A percentile compares a stretch with the other conserved stretches of the same genome.
Evolutionary conservation across 2,113 vertebrate genomes (phyloP).

Genomic region (Phaethon lepturus): DNA sequence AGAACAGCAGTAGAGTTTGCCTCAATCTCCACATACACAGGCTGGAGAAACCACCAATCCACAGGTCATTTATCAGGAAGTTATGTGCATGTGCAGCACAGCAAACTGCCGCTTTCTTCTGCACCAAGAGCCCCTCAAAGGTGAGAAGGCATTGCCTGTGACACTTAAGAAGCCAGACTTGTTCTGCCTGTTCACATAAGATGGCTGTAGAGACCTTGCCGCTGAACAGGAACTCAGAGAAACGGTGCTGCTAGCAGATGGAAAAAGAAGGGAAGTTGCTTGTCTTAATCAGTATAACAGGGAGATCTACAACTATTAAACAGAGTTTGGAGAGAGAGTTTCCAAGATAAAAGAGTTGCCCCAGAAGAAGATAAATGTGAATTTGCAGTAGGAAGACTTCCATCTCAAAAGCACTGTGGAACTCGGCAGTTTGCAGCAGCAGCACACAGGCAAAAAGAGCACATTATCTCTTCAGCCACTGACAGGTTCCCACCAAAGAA

Average conservation of each 20-base stretch:
- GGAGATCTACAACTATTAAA: not conserved
- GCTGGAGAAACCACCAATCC: not conserved
- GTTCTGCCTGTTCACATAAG: not conserved
- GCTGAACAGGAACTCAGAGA: not conserved
- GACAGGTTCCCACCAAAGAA: not conserved
- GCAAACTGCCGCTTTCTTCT: not conserved
- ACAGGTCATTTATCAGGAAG: not conserved
- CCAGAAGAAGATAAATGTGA: not conserved
- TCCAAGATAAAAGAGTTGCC: not conserved
- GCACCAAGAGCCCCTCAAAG: not conserved
- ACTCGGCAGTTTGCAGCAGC: not conserved
- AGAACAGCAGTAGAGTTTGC: not conserved
- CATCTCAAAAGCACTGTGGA: not conserved
- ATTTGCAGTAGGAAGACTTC: not conserved
- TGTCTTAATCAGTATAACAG: not conserved
- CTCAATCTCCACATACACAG: no score
- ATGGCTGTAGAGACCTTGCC: not conserved
- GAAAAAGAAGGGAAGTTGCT: not conserved
- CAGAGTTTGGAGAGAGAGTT: not conserved
- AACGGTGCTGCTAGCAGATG: not conserved
- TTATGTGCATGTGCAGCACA: not conserved
- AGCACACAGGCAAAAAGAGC: not conserved
- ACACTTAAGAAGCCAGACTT: not conserved
- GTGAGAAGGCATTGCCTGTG: not conserved
- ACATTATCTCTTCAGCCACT: not conserved